Evolutionary conservation across 2,888 invertebrate species (phyloP), one percentile per base, ranked within the genome.

Genomic region (Himalopsyche kuldschensis): DNA sequence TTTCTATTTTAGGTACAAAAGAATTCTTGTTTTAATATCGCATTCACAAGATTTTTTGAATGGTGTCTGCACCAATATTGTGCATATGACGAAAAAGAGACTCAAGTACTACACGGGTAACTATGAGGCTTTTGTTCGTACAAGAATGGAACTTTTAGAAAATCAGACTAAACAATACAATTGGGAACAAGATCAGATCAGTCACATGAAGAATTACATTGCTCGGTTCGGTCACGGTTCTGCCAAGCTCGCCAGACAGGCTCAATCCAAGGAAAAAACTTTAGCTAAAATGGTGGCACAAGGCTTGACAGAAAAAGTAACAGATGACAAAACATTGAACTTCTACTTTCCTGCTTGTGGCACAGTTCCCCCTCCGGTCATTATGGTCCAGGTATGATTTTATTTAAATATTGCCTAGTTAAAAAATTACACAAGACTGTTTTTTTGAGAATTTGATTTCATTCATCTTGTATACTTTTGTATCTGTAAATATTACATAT

Each of bases 41-140:
- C 99, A 99, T 91, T 99, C 99, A 4, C 99, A 99, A 92, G 97
- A 99, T 94, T 99, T 99, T 91, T 93, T 99, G 87, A 99, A 99
- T 89, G 99, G 99, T 85, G 98, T 99, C 83, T 97, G 97, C 90
- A 97, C 97, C 10, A 99, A 99, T 90, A 98, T 99, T 85, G 94
- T 99, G 87, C 99, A 99, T 90, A 94, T 99, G 91, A 95, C 96
- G 89, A 96, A 98, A 90, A 96, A 96, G 87, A 95, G 96, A 86
- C 93, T 99, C 76, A 97, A 98, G 89, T 98, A 98, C 91, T 99
- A 97, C 90, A 97, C 97, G 32, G 98, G 95, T 87, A 99, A 99
- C 92, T 99, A 99, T 90, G 99, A 99, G 90, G 96, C 97, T 3
- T 99, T 99, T 89, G 94, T 97, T 10, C 95, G 97, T 87, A 99